A percentile compares a stretch with the other conserved stretches of the same genome.
Conservation (phyloP, 2,113 vertebrate species). For the Neomonachus schauinslandi region DNA sequence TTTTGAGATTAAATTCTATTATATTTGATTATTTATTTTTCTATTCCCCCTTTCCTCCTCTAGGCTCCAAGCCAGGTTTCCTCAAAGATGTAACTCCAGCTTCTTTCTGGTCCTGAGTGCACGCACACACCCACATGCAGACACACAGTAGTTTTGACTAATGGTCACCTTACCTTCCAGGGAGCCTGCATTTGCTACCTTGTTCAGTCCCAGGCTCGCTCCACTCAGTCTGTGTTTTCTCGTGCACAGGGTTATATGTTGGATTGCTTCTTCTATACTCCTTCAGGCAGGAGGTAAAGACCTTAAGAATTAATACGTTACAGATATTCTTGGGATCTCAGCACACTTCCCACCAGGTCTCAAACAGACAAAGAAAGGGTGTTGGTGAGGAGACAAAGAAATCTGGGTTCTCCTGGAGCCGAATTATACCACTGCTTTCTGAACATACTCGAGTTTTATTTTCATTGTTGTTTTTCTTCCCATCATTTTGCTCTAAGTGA, state of each 20-base stretch:
- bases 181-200: background rate
- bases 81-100: conserved; percentile 64
- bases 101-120: background rate
- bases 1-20: background rate
- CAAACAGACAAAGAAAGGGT: conserved; percentile 74
- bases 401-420: conserved; percentile 74
- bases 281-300: conserved; percentile 67
- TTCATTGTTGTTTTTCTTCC: conserved; percentile 45
- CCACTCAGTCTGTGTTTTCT: conserved; percentile 58
- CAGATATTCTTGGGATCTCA: conserved; percentile 78
- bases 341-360: conserved; percentile 71
- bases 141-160: background rate
- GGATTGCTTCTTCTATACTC: conserved; percentile 68
- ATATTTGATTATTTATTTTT: background rate
- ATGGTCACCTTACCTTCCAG: background rate
- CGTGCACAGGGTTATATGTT: conserved; percentile 64
- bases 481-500: conserved; percentile 62
- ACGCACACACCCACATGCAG: fast-evolving
- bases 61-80: conserved; percentile 53
- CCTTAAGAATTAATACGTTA: background rate
- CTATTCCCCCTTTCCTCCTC: fast-evolving
- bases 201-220: background rate
- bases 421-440: conserved; percentile 80
- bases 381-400: conserved; percentile 77
- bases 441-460: conserved; percentile 77